Base-by-base conservation (phyloP, 1,140 invertebrate species). In the Macrosteles quadrilineatus region DNA sequence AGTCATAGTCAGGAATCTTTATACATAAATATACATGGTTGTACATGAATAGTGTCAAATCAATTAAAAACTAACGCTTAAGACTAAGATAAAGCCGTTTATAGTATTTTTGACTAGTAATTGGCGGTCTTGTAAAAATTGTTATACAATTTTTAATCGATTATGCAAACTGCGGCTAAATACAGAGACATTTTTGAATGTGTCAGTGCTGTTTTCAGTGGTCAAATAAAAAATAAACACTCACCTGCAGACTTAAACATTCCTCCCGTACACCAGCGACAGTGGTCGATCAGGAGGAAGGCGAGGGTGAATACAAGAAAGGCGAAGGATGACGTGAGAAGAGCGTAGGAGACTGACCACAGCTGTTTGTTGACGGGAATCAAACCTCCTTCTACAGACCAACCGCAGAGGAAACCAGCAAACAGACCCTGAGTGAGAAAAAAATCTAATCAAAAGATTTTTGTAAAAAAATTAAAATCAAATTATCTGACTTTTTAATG, bases 291-390 rank as follows among this genome's bases (percentile, higher is more conserved):
- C n/a, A 95, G 74, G 11, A 92, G 80, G 79, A 94, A 96, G 71
- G 93, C 86, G 43, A 88, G 76, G 3, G 87, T 83, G 1, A 97
- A 84, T 1, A 97, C 75, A 0, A 91, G 75, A 72, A 93, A 88
- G 4, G 90, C 92, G 73, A 92, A 83, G 14, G 88, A 86, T 3
- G 88, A 88, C 0, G 91, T 73, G 29, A 73, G 86, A 21, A 95
- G 81, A 0, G 93, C 89, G 81, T 91, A 98, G 0, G 95, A 97
- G 2, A 96, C 79, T 73, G 77, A 89, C 94, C 95, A 97, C 19
- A 98, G 81, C 78, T 93, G 94, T 83, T 96, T 96, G 79, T 94
- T 96, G 0, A 96, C 77, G 12, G 94, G 95, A 72, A 96, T 92
- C 0, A 88, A 80, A 4, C 95, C 95, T 57, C 86, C 86, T 75